phyloP scores from a whole-genome alignment of 2,113 vertebrate genomes.

The Podarcis muralis region DNA sequence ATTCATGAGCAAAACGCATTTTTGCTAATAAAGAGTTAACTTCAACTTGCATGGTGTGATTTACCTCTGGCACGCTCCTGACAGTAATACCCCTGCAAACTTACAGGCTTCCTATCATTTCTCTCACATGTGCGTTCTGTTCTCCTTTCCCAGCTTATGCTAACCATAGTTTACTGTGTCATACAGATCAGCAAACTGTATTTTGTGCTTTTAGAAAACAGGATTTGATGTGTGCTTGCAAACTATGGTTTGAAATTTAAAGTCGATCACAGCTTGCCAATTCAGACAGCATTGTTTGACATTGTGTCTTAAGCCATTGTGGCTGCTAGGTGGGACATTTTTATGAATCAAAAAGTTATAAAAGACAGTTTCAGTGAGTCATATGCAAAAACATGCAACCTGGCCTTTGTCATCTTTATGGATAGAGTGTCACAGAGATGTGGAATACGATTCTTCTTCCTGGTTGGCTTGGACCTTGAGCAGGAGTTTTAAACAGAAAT shows the following conservation, averaged over 20 bases:
- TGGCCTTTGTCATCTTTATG: background rate
- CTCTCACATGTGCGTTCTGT: background rate
- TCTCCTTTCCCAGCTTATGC: background rate
- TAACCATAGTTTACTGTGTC: background rate
- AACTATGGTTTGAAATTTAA: background rate
- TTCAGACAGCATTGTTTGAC: background rate
- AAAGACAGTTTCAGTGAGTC: background rate
- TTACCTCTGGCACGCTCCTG: too few relatives aligned
- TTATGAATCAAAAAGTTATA: background rate
- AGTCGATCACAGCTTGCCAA: too few relatives aligned
- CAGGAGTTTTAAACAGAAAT: background rate
- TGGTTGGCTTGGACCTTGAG: background rate
- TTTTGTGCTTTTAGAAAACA: background rate
- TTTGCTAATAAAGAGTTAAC: too few relatives aligned
- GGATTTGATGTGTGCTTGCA: background rate
- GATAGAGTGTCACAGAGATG: background rate
- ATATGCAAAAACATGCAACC: background rate
- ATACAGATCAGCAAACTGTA: background rate
- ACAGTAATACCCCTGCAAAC: too few relatives aligned
- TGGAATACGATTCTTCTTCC: background rate
- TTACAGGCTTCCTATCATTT: background rate
- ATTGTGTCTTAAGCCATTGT: background rate
- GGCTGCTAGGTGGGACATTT: background rate
- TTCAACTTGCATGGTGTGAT: too few relatives aligned
- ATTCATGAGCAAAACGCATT: too few relatives aligned